These are phyloP conservation scores for Orestias chungarensis DNA, from an alignment of 2,797 vertebrate genomes.

Conservation along the genomic window DNA sequence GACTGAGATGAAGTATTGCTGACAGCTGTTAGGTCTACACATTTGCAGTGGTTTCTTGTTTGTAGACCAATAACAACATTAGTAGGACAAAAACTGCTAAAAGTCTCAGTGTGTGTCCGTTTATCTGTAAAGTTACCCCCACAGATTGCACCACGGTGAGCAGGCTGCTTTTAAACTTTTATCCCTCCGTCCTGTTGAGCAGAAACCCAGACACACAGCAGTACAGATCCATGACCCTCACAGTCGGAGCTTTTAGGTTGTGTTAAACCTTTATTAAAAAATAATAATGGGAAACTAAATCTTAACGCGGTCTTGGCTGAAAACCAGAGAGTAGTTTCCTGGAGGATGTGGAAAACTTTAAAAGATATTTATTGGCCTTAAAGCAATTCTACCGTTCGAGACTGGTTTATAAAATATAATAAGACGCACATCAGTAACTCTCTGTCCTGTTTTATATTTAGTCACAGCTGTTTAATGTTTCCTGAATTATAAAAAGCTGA, in stretches of 20 bases:
- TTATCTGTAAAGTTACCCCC: conserved; percentile 13
- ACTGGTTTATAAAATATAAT: conserved; percentile 6
- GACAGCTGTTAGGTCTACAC: neutral
- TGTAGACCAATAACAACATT: neutral
- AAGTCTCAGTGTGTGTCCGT: neutral
- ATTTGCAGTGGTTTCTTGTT: neutral
- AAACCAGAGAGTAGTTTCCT: neutral
- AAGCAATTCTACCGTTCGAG: conserved; percentile 17
- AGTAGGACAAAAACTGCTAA: neutral
- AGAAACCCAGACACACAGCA: conserved; percentile 4
- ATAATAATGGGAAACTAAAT: conserved; percentile 16
- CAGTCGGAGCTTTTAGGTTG: conserved; percentile 3
- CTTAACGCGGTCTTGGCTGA: neutral
- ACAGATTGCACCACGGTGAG: neutral
- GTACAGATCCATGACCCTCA: conserved; percentile 10
- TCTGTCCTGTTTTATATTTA: conserved; percentile 11
- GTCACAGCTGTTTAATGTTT: neutral
- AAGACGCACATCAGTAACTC: conserved; percentile 2
- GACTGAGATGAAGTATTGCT: too few species aligned
- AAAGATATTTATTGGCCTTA: conserved; percentile 12
- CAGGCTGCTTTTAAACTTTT: conserved; percentile 12
- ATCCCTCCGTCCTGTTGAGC: neutral
- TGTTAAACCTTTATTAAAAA: conserved; percentile 1
- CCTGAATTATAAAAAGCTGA: conserved; percentile 3
- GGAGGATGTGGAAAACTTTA: conserved; percentile 12